Evolutionary conservation across 2,797 vertebrate genomes (phyloP), one percentile per base, ranked within the genome.

Genomic region (Sebastes oblongus): DNA sequence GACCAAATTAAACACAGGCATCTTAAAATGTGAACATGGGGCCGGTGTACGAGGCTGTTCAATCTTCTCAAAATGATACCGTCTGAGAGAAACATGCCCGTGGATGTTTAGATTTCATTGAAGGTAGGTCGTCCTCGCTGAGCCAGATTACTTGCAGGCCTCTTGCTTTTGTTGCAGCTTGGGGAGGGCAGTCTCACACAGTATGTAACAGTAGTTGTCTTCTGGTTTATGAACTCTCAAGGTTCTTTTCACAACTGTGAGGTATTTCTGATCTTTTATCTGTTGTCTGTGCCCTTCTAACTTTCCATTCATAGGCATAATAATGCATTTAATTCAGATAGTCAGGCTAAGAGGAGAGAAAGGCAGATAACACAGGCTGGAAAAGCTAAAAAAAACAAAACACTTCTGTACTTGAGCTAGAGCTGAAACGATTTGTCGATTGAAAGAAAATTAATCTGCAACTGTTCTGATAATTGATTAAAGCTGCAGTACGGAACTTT

Each of bases 91-190:
- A 55, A 12, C 36, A 56, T 67, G 87, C 77, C 78, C 76, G 64
- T 88, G 87, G 85, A 87, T 90, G 82, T 90, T 92, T 88, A 68
- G 77, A 80, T 92, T 86, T 90, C 70, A 81, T 77, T 85, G 79
- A 70, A 73, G 78, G 66, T 60, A 18, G n/a, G 69, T 65, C 27
- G 27, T 74, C 77, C 14, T 36, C 39, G 22, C 71, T 27, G 36
- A 59, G 75, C 7, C 18, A 36, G 72, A 85, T 85, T 81, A 78
- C 61, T 77, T 52, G 46, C 54, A 65, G 76, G 22, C 34, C 22
- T 8, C 25, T 72, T 66, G 67, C 18, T 71, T 64, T 72, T 66
- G 66, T 75, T 70, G 11, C 46, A 76, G 39, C 2, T 1, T 11
- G 14, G 20, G 25, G 69, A 80, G 72, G 66, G 36, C 72, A 75